A percentile compares a stretch with the other conserved stretches of the same genome.
These are phyloP conservation scores for Stenodera caucasica DNA, from an alignment of 2,888 invertebrate genomes.

Conservation along the genomic window DNA sequence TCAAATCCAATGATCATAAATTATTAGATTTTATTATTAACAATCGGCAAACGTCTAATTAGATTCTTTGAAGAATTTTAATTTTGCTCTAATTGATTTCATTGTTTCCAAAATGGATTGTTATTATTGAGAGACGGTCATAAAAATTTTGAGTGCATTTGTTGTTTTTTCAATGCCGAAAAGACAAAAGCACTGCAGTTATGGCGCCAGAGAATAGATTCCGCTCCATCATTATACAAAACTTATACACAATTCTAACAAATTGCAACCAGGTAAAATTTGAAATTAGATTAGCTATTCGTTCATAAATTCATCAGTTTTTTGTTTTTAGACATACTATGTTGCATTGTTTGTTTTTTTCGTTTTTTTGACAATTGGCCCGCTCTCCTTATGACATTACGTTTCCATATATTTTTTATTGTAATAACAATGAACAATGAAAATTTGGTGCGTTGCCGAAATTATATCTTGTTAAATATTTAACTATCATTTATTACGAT, in stretches of 20 bases:
- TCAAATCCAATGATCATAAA: no score
- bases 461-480: conserved; percentile 1
- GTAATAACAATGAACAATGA: not conserved
- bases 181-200: conserved; percentile 38
- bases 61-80: no score
- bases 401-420: not conserved
- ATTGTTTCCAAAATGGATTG: no score
- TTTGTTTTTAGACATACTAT: no score
- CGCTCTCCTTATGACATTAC: conserved; percentile 4
- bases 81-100: no score
- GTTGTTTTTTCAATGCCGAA: conserved; percentile 16
- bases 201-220: conserved; percentile 35
- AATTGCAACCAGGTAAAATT: conserved; percentile 25
- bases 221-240: conserved; percentile 21
- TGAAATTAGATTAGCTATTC: no score
- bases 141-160: conserved; percentile 33
- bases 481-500: not conserved
- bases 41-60: no score
- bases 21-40: no score
- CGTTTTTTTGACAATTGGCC: not conserved
- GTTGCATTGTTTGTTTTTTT: no score
- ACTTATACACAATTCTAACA: conserved; percentile 20
- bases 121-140: conserved; percentile 28
- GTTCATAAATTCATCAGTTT: conserved; percentile 35
- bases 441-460: not conserved